Conservation (phyloP, 2,797 vertebrate species). For the Oreochromis mossambicus region DNA sequence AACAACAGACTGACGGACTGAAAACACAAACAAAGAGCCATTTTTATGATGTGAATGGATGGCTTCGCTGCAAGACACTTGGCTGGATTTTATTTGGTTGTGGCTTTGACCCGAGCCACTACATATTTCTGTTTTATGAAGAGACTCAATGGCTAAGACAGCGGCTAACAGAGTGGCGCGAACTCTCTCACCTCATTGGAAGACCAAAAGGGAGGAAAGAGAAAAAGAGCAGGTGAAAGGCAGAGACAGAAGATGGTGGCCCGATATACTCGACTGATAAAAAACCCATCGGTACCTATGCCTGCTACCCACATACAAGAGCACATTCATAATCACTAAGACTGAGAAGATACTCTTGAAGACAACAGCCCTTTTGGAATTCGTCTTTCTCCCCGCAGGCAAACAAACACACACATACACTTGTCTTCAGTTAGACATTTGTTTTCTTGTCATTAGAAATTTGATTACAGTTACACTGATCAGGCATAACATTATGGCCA, state of each 20-base stretch:
- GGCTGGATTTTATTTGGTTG: constrained; percentile 64
- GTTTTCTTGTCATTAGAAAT: background rate
- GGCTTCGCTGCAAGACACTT: constrained; percentile 67
- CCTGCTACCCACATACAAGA: background rate
- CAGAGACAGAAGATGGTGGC: background rate
- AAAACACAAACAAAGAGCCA: constrained; percentile 71
- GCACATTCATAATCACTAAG: background rate
- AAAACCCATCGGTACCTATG: background rate
- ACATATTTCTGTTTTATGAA: constrained; percentile 77
- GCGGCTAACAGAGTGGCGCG: constrained; percentile 40
- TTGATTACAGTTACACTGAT: background rate
- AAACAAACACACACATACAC: background rate
- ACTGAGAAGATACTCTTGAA: background rate
- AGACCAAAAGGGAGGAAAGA: background rate
- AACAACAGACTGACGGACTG: constrained; percentile 53
- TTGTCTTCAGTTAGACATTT: background rate
- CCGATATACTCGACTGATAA: background rate
- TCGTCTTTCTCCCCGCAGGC: background rate
- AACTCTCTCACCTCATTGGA: constrained; percentile 39
- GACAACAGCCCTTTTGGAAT: background rate
- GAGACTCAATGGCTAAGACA: constrained; percentile 63
- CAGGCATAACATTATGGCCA: background rate
- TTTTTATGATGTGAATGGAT: constrained; percentile 74
- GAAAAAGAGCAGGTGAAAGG: background rate
- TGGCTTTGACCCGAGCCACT: constrained; percentile 67